Evolutionary conservation across 2,113 vertebrate species (phyloP).

Genomic region (Gobiocypris rarus): DNA sequence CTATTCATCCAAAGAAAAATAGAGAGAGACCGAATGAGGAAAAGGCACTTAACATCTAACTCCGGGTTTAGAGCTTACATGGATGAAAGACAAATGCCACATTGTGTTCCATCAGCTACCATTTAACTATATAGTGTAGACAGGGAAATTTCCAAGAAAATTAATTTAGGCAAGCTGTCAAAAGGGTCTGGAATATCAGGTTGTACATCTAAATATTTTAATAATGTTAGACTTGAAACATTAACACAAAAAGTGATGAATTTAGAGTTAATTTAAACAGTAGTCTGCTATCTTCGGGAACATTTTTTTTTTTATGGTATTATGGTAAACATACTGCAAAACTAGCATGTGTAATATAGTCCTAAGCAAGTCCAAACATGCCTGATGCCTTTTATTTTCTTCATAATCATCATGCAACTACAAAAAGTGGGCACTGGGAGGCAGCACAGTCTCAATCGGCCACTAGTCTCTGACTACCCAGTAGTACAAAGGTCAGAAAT

Average conservation of each 20-base stretch:
- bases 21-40: slow-evolving; percentile 41
- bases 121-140: background rate
- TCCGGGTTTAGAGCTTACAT: background rate
- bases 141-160: background rate
- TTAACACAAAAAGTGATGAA: background rate
- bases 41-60: background rate
- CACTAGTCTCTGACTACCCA: background rate
- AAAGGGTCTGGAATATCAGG: background rate
- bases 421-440: slow-evolving; percentile 9
- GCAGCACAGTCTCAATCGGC: slow-evolving; percentile 1
- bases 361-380: background rate
- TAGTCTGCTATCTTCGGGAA: background rate
- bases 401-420: background rate
- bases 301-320: background rate
- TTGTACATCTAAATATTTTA: background rate
- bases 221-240: background rate
- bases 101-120: slow-evolving; percentile 14
- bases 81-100: slow-evolving; percentile 27
- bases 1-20: slow-evolving; percentile 66
- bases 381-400: background rate
- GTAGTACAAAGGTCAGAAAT: slow-evolving; percentile 16
- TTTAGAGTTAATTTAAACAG: background rate
- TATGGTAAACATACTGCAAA: background rate
- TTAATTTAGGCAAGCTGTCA: background rate
- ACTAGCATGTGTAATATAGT: background rate